Conservation (phyloP, 2,888 invertebrate species). For the Xiphydria camelus region DNA sequence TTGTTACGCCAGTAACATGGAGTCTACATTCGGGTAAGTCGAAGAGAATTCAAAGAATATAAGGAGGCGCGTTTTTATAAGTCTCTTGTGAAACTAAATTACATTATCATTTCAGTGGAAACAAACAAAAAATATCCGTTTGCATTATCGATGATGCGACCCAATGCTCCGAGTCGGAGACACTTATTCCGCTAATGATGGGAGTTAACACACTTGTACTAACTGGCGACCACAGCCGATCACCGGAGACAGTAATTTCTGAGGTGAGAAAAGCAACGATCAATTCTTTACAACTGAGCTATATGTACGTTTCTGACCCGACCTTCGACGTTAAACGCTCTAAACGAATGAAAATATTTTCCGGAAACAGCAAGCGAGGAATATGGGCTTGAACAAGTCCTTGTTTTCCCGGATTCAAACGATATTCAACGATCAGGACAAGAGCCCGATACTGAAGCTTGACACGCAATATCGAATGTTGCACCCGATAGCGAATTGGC, state of each 20-base stretch:
- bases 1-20: conserved; percentile 32
- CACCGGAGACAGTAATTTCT: conserved; percentile 76
- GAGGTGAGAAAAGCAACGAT: conserved; percentile 59
- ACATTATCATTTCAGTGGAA: conserved; percentile 9
- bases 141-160: conserved; percentile 84
- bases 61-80: too few relatives aligned
- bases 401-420: conserved; percentile 72
- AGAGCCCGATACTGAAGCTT: conserved; percentile 60
- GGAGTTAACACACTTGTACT: conserved; percentile 73
- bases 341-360: neutral
- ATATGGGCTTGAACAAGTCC: conserved; percentile 69
- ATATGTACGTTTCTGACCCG: neutral
- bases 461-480: conserved; percentile 81
- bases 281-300: too few relatives aligned
- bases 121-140: conserved; percentile 8
- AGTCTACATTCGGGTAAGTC: conserved; percentile 15
- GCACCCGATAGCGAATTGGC: conserved; percentile 74
- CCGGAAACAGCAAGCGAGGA: conserved; percentile 65
- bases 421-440: conserved; percentile 57
- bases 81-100: too few relatives aligned
- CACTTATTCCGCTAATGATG: conserved; percentile 73
- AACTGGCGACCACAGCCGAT: conserved; percentile 81
- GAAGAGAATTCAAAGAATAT: neutral
- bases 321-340: too few relatives aligned
- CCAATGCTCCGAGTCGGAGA: conserved; percentile 78